phyloP scores from a whole-genome alignment of 2,797 vertebrate genomes.

The Spatula clypeata region DNA sequence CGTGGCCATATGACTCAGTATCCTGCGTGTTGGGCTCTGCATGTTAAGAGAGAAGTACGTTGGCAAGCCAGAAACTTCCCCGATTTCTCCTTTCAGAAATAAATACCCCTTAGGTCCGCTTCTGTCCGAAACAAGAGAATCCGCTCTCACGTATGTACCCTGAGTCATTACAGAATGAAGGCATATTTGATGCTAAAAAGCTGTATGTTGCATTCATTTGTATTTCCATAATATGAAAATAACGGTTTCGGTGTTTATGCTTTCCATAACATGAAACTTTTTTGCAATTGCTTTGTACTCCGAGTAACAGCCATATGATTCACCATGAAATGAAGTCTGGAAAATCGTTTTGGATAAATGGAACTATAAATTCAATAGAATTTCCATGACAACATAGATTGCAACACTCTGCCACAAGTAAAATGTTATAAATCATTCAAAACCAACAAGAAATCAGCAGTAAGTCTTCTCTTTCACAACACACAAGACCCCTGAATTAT shows the following conservation, averaged over 20 bases:
- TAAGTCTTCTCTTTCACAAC: slow-evolving; percentile 79
- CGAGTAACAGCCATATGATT: slow-evolving; percentile 88
- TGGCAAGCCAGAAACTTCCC: neutral
- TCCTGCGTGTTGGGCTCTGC: neutral
- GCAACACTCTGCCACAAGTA: slow-evolving; percentile 84
- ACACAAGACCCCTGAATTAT: slow-evolving; percentile 74
- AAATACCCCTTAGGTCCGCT: neutral
- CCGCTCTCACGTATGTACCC: neutral
- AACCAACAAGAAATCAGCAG: slow-evolving; percentile 83
- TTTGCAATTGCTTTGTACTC: slow-evolving; percentile 87
- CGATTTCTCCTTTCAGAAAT: slow-evolving; percentile 1
- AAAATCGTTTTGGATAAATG: slow-evolving; percentile 91
- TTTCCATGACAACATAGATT: slow-evolving; percentile 90
- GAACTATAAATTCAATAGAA: slow-evolving; percentile 90
- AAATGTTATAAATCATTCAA: slow-evolving; percentile 88
- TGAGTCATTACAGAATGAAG: slow-evolving; percentile 16
- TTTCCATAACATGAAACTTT: slow-evolving; percentile 84
- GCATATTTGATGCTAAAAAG: slow-evolving; percentile 51
- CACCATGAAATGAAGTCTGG: slow-evolving; percentile 91
- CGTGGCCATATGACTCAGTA: rapidly evolving
- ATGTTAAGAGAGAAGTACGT: neutral
- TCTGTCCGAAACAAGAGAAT: neutral
- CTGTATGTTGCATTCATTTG: slow-evolving; percentile 73
- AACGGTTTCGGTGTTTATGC: slow-evolving; percentile 79
- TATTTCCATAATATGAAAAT: slow-evolving; percentile 83